Evolutionary conservation across 2,797 vertebrate genomes (phyloP).

Genomic region (Cyclura pinguis): DNA sequence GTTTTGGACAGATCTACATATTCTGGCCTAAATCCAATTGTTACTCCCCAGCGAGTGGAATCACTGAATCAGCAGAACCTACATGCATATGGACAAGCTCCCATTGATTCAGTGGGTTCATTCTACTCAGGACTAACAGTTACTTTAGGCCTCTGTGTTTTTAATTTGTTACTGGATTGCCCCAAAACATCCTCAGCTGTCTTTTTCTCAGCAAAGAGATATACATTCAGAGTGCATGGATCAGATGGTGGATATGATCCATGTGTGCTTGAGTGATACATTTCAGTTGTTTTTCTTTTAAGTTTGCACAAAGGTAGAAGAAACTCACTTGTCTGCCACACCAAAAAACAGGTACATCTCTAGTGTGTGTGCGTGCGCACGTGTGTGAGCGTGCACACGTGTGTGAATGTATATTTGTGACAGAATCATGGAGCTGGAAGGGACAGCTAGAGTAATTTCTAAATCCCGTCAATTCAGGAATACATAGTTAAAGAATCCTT

Average conservation of each 20-base stretch:
- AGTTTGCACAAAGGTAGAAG: background rate
- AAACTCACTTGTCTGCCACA: background rate
- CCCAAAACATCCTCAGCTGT: slow-evolving; percentile 9
- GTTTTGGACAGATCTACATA: background rate
- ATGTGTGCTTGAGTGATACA: background rate
- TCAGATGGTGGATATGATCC: background rate
- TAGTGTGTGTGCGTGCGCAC: background rate
- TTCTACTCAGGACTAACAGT: background rate
- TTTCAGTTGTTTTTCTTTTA: background rate
- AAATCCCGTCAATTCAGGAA: too few relatives aligned
- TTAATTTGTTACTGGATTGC: background rate
- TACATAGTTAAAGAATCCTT: too few relatives aligned
- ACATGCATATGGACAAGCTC: background rate
- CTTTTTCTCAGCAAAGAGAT: background rate
- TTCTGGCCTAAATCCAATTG: background rate
- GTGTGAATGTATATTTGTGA: too few relatives aligned
- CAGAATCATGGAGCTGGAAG: too few relatives aligned
- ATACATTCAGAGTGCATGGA: background rate
- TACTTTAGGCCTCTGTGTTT: background rate
- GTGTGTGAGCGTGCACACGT: too few relatives aligned
- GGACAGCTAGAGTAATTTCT: too few relatives aligned
- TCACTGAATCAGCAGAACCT: too few relatives aligned
- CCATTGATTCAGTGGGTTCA: background rate
- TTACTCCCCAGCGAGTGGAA: too few relatives aligned
- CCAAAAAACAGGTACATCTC: slow-evolving; percentile 4